Evolutionary conservation across 2,113 vertebrate genomes (phyloP), one percentile per base, ranked within the genome.

Genomic region (Chamaetylas fuelleborni): DNA sequence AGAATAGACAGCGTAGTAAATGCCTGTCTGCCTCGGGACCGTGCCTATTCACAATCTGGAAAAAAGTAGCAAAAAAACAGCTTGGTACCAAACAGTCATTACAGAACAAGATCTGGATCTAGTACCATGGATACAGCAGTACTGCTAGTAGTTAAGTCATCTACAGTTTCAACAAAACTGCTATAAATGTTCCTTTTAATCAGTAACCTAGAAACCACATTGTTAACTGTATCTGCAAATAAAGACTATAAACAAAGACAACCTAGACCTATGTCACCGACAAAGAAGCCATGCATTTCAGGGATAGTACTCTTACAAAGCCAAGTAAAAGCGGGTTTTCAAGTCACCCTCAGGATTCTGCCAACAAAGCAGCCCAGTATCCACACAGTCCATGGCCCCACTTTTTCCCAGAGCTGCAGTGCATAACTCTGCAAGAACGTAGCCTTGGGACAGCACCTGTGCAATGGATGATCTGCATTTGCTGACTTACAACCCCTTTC

Each of bases 11-110:
- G 99, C 99, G 99, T 98, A 99, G 97, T 97, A 99, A 98, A 99
- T 99, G 99, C 98, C 99, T 99, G 98, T 99, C 99, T 99, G 99
- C 99, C 98, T 99, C 99, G 90, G 99, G 99, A 97, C 99, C 99
- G 99, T 99, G 99, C 98, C 99, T 98, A 98, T 99, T 99, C 96
- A 99, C 99, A 99, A 99, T 99, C 99, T 99, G 90, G 16, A 90
- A 73, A 72, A 28, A 82, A 69, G 19, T 4, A 76, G 6, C 23
- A 24, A 38, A 23, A 34, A 62, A 56, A 1, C 0, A 73, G 15
- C 24, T 69, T 28, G 22, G 70, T 48, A 74, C 26, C 22, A 43
- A 78, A 54, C 11, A 77, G 64, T 34, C 31, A 38, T 71, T 20
- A 78, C 12, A 81, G 7, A 83, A n/a, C 25, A 48, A 57, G 24